phyloP scores from a whole-genome alignment of 1,140 invertebrate genomes.

The Macrobrachium rosenbergii region DNA sequence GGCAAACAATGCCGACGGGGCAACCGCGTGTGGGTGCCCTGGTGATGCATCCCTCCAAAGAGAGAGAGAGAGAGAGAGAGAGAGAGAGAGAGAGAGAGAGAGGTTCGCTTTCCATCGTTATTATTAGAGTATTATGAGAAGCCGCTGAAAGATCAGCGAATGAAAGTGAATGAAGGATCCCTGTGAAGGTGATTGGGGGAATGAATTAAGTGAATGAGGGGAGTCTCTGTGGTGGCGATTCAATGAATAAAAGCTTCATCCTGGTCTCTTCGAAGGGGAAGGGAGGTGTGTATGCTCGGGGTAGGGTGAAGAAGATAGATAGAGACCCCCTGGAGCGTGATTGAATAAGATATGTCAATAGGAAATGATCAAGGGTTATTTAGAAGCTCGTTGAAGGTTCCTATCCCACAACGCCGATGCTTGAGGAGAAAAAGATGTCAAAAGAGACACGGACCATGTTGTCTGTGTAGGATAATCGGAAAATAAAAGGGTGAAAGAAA shows the following conservation, averaged over 20 bases:
- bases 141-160: slow-evolving; percentile 23
- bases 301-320: too few relatives aligned
- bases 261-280: too few relatives aligned
- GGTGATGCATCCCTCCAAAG: background rate
- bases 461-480: too few relatives aligned
- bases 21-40: too few relatives aligned
- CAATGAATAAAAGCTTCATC: too few relatives aligned
- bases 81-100: slow-evolving; percentile 28
- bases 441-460: too few relatives aligned
- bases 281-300: too few relatives aligned
- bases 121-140: slow-evolving; percentile 38
- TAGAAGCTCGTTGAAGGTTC: background rate
- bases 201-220: slow-evolving; percentile 19
- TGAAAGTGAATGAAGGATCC: slow-evolving; percentile 18
- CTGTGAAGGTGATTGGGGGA: slow-evolving; percentile 37
- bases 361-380: slow-evolving; percentile 46
- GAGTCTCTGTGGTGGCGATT: too few relatives aligned
- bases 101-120: slow-evolving; percentile 27
- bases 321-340: background rate
- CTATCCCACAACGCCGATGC: too few relatives aligned
- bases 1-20: slow-evolving; percentile 21
- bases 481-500: background rate
- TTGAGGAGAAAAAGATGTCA: too few relatives aligned
- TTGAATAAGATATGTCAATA: slow-evolving; percentile 48
- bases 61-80: slow-evolving; percentile 1